A percentile compares a stretch with the other conserved stretches of the same genome.
Evolutionary conservation across 2,888 invertebrate genomes (phyloP).

Genomic region (Drosophila vallismaia): DNA sequence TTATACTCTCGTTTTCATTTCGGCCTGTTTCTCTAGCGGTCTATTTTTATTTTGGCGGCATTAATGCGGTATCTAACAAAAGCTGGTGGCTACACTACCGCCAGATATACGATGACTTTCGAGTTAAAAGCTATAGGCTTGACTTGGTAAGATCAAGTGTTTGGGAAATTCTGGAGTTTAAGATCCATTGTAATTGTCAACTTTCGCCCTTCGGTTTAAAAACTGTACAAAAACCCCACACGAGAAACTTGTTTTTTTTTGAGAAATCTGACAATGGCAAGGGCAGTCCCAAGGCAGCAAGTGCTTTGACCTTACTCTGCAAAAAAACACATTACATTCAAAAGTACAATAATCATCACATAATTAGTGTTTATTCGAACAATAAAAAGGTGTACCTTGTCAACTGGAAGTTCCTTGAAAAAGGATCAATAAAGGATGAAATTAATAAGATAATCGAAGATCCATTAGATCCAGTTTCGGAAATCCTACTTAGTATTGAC

Average conservation of each 20-base stretch:
- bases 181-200: constrained; percentile 31
- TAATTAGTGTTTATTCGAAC: neutral
- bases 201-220: constrained; percentile 36
- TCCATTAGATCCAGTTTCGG: too few relatives aligned
- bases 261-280: constrained; percentile 55
- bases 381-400: neutral
- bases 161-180: constrained; percentile 22
- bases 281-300: constrained; percentile 53
- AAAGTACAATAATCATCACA: constrained; percentile 19
- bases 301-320: constrained; percentile 69
- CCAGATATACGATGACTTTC: neutral
- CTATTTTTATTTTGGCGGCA: constrained; percentile 24
- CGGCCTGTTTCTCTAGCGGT: constrained; percentile 22
- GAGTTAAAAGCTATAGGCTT: neutral
- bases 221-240: constrained; percentile 16
- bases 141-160: constrained; percentile 1
- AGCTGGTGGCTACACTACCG: constrained; percentile 8
- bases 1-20: constrained; percentile 45
- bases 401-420: neutral
- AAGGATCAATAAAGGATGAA: neutral
- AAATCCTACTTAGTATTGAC: too few relatives aligned
- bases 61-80: constrained; percentile 7
- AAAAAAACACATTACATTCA: constrained; percentile 36
- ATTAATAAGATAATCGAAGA: too few relatives aligned
- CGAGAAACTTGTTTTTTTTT: constrained; percentile 35